Evolutionary conservation across 1,140 invertebrate species (phyloP).

Genomic region (Pogonomyrmex barbatus): DNA sequence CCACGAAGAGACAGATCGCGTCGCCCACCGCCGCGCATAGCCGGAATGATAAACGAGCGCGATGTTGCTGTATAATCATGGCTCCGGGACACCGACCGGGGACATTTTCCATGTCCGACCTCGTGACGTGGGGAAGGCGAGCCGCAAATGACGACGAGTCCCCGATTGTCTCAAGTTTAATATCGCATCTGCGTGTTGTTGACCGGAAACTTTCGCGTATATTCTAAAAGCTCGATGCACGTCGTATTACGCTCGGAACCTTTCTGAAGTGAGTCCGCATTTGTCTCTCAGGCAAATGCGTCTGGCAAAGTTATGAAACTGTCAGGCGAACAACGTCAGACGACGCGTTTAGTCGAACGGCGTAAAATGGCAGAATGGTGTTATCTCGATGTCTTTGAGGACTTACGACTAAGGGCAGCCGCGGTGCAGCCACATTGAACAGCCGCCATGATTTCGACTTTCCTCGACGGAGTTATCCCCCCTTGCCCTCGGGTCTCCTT

Average conservation of each 20-base stretch:
- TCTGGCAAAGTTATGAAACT: neutral
- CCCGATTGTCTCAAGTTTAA: constrained; percentile 29
- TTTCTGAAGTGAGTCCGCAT: neutral
- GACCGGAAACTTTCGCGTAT: constrained; percentile 32
- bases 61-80: constrained; percentile 82
- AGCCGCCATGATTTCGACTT: constrained; percentile 59
- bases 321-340: neutral
- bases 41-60: constrained; percentile 81
- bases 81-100: constrained; percentile 67
- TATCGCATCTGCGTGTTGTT: constrained; percentile 24
- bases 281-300: neutral
- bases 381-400: constrained; percentile 43
- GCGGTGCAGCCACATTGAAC: neutral
- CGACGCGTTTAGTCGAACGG: neutral
- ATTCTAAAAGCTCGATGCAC: neutral
- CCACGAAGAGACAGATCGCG: constrained; percentile 81
- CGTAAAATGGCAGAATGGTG: constrained; percentile 9
- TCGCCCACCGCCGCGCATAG: constrained; percentile 74
- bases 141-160: constrained; percentile 48
- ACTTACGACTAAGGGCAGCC: constrained; percentile 3
- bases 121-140: constrained; percentile 35
- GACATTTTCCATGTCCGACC: constrained; percentile 49
- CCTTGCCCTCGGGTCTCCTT: neutral
- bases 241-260: neutral
- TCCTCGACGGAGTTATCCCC: constrained; percentile 58